Evolutionary conservation across 2,797 vertebrate genomes (phyloP), one percentile per base, ranked within the genome.

Genomic region (Aeoliscus strigatus): DNA sequence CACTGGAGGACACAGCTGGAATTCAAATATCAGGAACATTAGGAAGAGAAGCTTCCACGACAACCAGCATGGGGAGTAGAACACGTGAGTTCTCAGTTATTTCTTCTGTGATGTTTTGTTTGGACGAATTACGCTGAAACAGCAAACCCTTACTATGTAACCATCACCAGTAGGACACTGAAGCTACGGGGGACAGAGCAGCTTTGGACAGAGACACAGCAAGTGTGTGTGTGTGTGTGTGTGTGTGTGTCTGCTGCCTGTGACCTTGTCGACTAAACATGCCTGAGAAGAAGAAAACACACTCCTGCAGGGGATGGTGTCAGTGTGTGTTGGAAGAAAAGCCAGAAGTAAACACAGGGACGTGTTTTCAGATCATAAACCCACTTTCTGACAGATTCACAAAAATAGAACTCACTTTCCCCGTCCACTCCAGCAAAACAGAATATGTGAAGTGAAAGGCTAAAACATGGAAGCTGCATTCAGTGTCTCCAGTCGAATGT

Each of bases 241-340:
- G 39, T 45, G 25, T 48, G 35, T 41, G 35, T 15, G 9, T 70
- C 65, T 46, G 28, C 67, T 34, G 64, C 73, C 60, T 60, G 65
- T 77, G 70, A 75, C 77, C 74, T 77, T 74, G 52, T n/a, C n/a
- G n/a, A 73, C 65, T 66, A 15, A n/a, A 49, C 51, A 70, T 14
- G 61, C 57, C 60, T 52, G 51, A 60, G 60, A 70, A 54, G 80
- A 52, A 58, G 52, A 66, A 78, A 77, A 70, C 33, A 75, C 8
- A 54, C 50, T 66, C 51, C 66, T 27, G 60, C 26, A 32, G 74
- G 68, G 47, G 47, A 34, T 10, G 47, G 59, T 39, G 33, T 59
- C 63, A 49, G 47, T 58, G 28, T 15, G 25, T 30, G 49, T 14
- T 32, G n/a, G 37, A 48, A 33, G 49, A 44, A 30, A 53, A 46